phyloP scores from a whole-genome alignment of 1,140 invertebrate genomes.

The Drosophila funebris region DNA sequence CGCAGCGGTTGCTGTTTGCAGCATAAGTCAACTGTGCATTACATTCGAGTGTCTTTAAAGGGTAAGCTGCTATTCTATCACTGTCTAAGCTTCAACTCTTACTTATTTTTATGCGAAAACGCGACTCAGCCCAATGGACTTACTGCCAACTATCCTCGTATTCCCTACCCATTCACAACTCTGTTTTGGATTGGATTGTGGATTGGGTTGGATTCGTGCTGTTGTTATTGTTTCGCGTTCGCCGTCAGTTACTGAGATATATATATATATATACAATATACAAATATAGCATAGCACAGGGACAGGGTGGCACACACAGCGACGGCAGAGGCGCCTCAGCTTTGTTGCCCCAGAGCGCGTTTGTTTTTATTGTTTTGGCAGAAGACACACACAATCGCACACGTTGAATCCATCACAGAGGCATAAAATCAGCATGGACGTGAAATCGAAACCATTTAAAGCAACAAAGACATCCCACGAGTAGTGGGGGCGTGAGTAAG shows the following conservation, averaged over 20 bases:
- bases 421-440: conserved; percentile 50
- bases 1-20: too few relatives aligned
- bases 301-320: neutral
- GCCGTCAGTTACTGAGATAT: conserved; percentile 60
- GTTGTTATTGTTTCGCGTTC: conserved; percentile 46
- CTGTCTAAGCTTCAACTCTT: neutral
- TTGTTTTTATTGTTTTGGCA: conserved; percentile 68
- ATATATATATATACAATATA: conserved; percentile 11
- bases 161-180: neutral
- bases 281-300: conserved; percentile 5
- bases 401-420: conserved; percentile 58
- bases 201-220: conserved; percentile 8
- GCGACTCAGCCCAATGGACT: conserved; percentile 16
- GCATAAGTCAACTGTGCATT: too few relatives aligned
- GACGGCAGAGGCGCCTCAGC: neutral
- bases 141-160: neutral
- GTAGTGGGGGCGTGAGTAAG: neutral
- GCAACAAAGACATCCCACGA: conserved; percentile 31
- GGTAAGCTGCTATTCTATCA: neutral
- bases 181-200: conserved; percentile 5
- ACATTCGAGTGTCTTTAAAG: neutral
- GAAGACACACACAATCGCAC: conserved; percentile 18
- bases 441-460: conserved; percentile 54
- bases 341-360: conserved; percentile 46
- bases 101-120: conserved; percentile 11